Evolutionary conservation across 2,113 vertebrate species (phyloP).

Genomic region (Tyto alba): DNA sequence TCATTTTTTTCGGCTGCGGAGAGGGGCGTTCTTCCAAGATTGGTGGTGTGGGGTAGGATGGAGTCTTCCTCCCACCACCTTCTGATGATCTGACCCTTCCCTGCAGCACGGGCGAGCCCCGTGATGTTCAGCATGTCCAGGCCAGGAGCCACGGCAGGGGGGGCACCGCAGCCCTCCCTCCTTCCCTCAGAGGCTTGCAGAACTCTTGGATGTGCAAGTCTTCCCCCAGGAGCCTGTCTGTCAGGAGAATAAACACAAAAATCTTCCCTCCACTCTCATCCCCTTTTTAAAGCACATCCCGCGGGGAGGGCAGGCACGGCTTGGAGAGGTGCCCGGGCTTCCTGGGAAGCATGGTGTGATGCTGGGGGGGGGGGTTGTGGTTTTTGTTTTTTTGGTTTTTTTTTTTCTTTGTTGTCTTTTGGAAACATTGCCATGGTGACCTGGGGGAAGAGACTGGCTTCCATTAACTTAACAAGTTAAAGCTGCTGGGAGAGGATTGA

Average conservation of each 20-base stretch:
- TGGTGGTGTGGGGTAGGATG: not conserved
- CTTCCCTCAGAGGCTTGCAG: not conserved
- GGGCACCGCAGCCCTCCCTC: not conserved
- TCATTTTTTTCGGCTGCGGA: not conserved
- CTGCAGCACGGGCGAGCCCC: not conserved
- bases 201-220: not conserved
- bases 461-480: conserved; percentile 23
- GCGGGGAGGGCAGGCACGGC: not conserved
- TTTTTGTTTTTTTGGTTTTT: not conserved
- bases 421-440: not conserved
- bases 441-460: not conserved
- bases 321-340: not conserved
- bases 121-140: not conserved
- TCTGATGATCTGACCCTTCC: not conserved
- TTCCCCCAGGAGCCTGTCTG: not conserved
- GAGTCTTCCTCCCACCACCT: not conserved
- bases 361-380: no score
- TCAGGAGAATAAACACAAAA: not conserved
- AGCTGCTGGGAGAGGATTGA: not conserved
- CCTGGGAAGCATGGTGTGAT: not conserved
- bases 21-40: not conserved
- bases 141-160: not conserved
- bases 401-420: not conserved
- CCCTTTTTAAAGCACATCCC: not conserved
- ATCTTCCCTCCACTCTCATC: not conserved